A percentile compares a stretch with the other conserved stretches of the same genome.
phyloP scores from a whole-genome alignment of 2,888 invertebrate species.

The Prosopocoilus inquinatus region DNA sequence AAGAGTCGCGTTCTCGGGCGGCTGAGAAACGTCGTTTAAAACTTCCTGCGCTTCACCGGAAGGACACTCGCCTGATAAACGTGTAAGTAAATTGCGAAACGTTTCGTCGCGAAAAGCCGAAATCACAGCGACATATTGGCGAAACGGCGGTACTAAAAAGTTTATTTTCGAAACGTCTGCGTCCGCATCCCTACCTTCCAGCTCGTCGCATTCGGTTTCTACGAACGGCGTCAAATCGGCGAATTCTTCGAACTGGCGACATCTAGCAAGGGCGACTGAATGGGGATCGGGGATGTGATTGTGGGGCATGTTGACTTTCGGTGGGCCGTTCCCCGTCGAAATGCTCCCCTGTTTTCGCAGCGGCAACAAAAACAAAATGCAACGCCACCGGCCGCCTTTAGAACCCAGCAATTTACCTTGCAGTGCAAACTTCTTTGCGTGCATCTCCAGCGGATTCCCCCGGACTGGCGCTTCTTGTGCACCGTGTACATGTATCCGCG shows the following conservation, averaged over 20 bases:
- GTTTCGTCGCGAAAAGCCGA: background rate
- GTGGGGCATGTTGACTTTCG: constrained; percentile 49
- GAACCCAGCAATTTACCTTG: constrained; percentile 37
- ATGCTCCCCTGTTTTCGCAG: constrained; percentile 42
- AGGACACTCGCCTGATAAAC: no score
- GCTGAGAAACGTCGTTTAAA: no score
- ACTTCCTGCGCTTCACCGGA: no score
- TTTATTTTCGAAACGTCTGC: constrained; percentile 2
- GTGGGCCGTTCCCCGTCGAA: constrained; percentile 43
- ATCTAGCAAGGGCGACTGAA: constrained; percentile 45
- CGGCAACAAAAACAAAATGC: background rate
- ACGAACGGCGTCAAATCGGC: constrained; percentile 20
- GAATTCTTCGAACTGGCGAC: constrained; percentile 26
- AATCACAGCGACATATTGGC: constrained; percentile 14
- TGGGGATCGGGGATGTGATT: constrained; percentile 50
- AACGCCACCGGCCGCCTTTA: background rate
- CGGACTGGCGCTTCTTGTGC: constrained; percentile 49
- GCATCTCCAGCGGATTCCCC: constrained; percentile 52
- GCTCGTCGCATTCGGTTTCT: constrained; percentile 27
- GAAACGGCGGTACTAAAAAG: constrained; percentile 1
- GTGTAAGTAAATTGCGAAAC: background rate
- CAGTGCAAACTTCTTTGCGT: constrained; percentile 49
- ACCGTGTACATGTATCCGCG: constrained; percentile 53
- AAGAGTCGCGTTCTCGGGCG: no score
- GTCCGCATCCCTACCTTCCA: constrained; percentile 20